These are phyloP conservation scores for Mormyrops attenuatus DNA, from an alignment of 2,797 vertebrate species.

Conservation along the genomic window DNA sequence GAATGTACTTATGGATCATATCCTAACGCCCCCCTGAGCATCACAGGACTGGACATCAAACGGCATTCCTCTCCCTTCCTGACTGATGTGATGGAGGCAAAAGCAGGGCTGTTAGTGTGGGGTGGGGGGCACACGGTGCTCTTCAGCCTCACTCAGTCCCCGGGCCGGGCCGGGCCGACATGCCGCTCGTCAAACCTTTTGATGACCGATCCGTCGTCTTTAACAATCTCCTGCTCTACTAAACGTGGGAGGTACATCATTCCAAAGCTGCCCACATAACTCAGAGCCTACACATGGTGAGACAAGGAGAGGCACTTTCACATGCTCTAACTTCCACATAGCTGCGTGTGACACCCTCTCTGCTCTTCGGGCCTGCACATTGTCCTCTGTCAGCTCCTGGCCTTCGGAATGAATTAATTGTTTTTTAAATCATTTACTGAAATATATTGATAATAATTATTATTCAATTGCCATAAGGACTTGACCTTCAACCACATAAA, in stretches of 20 bases:
- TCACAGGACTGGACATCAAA: neutral
- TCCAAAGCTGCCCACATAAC: slow-evolving; percentile 76
- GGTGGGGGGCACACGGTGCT: slow-evolving; percentile 34
- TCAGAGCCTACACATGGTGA: slow-evolving; percentile 72
- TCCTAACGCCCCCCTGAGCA: neutral
- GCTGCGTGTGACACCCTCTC: neutral
- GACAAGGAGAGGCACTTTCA: slow-evolving; percentile 35
- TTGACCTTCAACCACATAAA: neutral
- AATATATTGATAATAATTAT: neutral
- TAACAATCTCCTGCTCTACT: slow-evolving; percentile 77
- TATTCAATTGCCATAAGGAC: neutral
- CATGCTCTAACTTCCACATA: neutral
- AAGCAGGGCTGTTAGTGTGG: neutral
- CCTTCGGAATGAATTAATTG: neutral
- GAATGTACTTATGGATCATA: neutral
- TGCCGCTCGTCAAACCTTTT: slow-evolving; percentile 82
- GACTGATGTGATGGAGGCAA: neutral
- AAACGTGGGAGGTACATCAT: slow-evolving; percentile 75
- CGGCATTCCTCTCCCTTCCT: neutral
- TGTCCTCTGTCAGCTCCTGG: neutral
- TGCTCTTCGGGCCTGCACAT: neutral
- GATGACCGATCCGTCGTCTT: slow-evolving; percentile 84
- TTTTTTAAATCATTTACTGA: neutral
- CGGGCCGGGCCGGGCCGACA: slow-evolving; percentile 28
- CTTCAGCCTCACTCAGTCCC: neutral